Conservation (phyloP, 2,797 vertebrate genomes). For the Hoplostethus atlanticus region DNA sequence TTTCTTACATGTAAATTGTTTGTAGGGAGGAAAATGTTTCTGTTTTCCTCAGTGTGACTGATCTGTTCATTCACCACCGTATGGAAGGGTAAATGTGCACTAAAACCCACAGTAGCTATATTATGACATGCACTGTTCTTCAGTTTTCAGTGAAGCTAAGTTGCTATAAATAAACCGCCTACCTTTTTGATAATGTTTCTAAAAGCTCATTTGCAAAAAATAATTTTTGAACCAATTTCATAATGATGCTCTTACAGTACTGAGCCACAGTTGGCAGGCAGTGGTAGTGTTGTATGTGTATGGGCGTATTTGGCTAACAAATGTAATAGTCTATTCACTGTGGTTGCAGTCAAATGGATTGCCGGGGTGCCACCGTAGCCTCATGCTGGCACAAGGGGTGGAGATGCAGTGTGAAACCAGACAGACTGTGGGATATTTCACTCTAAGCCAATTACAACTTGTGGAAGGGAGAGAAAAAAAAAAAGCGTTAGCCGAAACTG, state of each 20-base stretch:
- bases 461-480: no score
- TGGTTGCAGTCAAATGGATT: slow-evolving; percentile 47
- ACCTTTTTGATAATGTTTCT: slow-evolving; percentile 73
- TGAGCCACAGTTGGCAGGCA: slow-evolving; percentile 28
- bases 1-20: slow-evolving; percentile 32
- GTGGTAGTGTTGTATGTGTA: slow-evolving; percentile 23
- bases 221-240: slow-evolving; percentile 27
- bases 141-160: slow-evolving; percentile 32
- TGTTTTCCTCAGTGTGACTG: slow-evolving; percentile 16
- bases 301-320: slow-evolving; percentile 71
- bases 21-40: slow-evolving; percentile 36
- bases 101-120: slow-evolving; percentile 46
- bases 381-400: slow-evolving; percentile 32
- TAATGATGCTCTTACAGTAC: slow-evolving; percentile 40
- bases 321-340: slow-evolving; percentile 48
- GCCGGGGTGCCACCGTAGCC: slow-evolving; percentile 5
- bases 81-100: slow-evolving; percentile 13
- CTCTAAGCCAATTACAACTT: neutral
- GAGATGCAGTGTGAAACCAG: slow-evolving; percentile 10
- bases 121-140: neutral
- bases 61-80: slow-evolving; percentile 31
- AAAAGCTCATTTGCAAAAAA: slow-evolving; percentile 50
- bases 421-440: slow-evolving; percentile 17
- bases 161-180: neutral
- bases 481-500: neutral